Percentiles rank a stretch among this genome's conserved stretches.
These are phyloP conservation scores for Dreissena rostriformis DNA, from an alignment of 1,140 invertebrate genomes.

Conservation along the genomic window DNA sequence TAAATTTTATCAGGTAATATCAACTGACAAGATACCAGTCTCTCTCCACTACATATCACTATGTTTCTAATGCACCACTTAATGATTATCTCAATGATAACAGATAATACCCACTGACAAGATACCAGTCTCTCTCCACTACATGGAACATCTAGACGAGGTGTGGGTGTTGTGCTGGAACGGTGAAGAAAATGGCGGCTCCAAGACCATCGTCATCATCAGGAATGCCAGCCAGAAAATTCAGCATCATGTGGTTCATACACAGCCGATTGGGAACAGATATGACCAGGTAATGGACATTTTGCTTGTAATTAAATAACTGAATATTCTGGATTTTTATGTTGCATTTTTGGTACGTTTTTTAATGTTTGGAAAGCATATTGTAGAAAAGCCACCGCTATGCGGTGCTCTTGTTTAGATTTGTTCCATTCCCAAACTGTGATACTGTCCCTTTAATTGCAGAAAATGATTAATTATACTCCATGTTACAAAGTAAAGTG, in stretches of 20 bases:
- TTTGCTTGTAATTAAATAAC: no score
- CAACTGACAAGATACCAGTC: constrained; percentile 89
- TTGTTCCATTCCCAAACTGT: no score
- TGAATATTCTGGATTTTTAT: no score
- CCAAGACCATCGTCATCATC: constrained; percentile 90
- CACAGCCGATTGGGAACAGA: constrained; percentile 90
- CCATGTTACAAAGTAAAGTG: no score
- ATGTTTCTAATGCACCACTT: no score
- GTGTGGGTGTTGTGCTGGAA: constrained; percentile 91
- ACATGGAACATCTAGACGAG: constrained; percentile 89
- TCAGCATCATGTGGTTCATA: constrained; percentile 90
- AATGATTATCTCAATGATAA: not conserved
- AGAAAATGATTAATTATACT: no score
- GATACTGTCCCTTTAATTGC: no score
- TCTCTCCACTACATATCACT: constrained; percentile 89
- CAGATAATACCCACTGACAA: constrained; percentile 87
- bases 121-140: constrained; percentile 88
- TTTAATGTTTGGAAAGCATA: no score
- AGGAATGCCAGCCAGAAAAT: constrained; percentile 88
- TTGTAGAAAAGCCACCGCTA: no score
- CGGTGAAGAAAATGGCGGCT: constrained; percentile 83
- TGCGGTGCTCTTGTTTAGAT: no score
- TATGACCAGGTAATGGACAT: constrained; percentile 86
- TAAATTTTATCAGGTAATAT: constrained; percentile 83
- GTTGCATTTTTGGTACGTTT: no score